Base-by-base conservation (phyloP, 2,113 vertebrate genomes). In the Sinocyclocheilus anophthalmus region DNA sequence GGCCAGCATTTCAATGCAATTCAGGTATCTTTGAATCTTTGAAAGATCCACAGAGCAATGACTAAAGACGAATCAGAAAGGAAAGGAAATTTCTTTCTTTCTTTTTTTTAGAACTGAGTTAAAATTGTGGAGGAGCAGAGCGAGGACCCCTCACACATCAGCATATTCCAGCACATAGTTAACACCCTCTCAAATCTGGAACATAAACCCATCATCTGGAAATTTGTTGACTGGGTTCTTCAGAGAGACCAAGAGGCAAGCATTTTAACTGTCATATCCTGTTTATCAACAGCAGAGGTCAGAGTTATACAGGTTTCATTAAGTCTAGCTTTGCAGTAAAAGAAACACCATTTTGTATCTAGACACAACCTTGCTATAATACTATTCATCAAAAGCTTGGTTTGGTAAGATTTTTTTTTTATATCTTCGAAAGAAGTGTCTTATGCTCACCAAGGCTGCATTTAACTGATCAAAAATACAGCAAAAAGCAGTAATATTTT, bases 211-310 rank as follows among this genome's bases (percentile, higher is more conserved):
- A 84, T 87, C 11, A 90, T 94, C 81, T 92, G 90, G 91, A 90
- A 59, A 57, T 93, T 91, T 90, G 92, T 93, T 90, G 91, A 92
- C n/a, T 94, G 93, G 93, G 90, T 87, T 57, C 86, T 94, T 76
- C 86, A 90, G 76, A 93, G 57, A 89, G 91, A 93, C 84, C 94
- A 94, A 59, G 88, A 93, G 92, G 94, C 91, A 89, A 85, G 83
- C 70, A 48, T 81, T 70, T 55, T 77, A 63, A 55, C 22, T 13
- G 22, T 33, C 30, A 33, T 33, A 33, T 16, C 42, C 53, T 53
- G n/a, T 22, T 12, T 50, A 26, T 22, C 30, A 84, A 86, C 91
- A 87, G 88, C 86, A 92, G 91, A 89, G 90, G 91, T 33, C 93
- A 93, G 91, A 92, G 79, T 89, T 89, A 87, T 22, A 79, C 89